These are phyloP conservation scores for Euzetes globulus DNA, from an alignment of 2,888 invertebrate genomes.

Conservation along the genomic window DNA sequence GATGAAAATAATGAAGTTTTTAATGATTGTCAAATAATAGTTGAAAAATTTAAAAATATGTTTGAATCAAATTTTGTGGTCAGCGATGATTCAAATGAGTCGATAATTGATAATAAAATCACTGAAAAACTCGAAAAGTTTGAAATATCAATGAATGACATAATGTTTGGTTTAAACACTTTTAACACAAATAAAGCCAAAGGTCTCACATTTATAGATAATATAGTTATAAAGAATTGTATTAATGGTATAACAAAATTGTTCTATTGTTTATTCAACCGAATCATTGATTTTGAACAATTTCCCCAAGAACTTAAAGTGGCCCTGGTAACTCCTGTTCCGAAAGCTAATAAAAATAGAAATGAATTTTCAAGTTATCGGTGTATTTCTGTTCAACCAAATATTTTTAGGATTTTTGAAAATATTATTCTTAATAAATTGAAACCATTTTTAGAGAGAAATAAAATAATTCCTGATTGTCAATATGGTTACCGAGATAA, in stretches of 20 bases:
- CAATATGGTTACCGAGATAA: background rate
- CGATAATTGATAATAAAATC: no score
- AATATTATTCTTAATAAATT: background rate
- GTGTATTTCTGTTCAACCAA: background rate
- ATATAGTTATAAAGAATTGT: no score
- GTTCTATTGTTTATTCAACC: background rate
- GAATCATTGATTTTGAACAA: background rate
- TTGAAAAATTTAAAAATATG: background rate
- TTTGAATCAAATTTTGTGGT: background rate
- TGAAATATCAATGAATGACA: no score
- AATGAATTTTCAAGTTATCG: background rate
- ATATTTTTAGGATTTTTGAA: background rate
- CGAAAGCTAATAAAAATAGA: background rate
- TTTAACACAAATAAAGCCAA: background rate
- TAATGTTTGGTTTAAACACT: no score
- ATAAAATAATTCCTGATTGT: background rate
- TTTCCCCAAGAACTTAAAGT: background rate
- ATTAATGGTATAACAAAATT: no score
- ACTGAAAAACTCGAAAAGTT: no score
- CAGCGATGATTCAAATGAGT: no score
- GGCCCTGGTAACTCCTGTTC: background rate
- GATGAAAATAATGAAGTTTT: background rate
- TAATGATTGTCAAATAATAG: background rate
- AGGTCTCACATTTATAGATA: background rate
- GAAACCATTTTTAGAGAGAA: background rate